These are phyloP conservation scores for Tetranychus urticae DNA, from an alignment of 1,140 invertebrate genomes.

Conservation along the genomic window DNA sequence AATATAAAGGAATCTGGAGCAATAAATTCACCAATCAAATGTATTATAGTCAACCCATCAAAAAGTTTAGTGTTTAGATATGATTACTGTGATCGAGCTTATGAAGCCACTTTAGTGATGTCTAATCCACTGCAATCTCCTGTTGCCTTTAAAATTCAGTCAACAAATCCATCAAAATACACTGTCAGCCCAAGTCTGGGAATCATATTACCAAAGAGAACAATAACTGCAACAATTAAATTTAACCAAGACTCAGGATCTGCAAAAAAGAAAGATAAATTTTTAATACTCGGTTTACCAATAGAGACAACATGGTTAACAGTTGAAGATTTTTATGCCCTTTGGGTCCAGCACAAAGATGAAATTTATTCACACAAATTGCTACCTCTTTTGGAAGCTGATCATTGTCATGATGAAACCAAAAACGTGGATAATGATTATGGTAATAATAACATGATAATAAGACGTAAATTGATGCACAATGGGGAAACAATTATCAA, in stretches of 20 bases:
- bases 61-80: neutral
- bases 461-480: neutral
- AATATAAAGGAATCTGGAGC: neutral
- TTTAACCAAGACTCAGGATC: neutral
- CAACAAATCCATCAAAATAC: neutral
- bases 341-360: neutral
- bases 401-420: neutral
- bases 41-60: neutral
- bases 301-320: neutral
- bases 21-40: neutral
- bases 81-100: neutral
- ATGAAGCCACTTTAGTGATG: neutral
- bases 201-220: neutral
- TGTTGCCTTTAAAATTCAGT: conserved; percentile 8
- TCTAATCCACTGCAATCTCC: neutral
- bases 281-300: neutral
- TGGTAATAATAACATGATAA: neutral
- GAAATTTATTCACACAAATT: neutral
- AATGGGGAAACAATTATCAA: neutral
- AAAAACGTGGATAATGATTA: neutral
- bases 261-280: neutral
- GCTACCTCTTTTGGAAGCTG: neutral
- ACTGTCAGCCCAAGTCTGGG: conserved; percentile 1
- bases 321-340: neutral
- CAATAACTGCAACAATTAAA: neutral